A percentile compares a stretch with the other conserved stretches of the same genome.
Evolutionary conservation across 92 coral and sea anemone species (phyloP).

Genomic region (Scolanthus callimorphus): DNA sequence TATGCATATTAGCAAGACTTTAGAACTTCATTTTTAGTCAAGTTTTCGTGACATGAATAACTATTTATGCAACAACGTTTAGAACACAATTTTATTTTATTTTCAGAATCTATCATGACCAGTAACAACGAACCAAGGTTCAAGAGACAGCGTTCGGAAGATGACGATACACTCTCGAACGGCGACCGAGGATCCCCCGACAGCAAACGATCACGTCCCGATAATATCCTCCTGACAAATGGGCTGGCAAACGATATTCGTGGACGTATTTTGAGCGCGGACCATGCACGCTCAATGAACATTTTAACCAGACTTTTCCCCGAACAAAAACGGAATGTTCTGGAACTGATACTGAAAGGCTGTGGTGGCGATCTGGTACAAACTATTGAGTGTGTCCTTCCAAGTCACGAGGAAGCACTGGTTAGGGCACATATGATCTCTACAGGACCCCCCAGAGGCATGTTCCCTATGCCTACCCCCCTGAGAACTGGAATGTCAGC

Average conservation of each 20-base stretch:
- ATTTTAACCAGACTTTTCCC: constrained; percentile 87
- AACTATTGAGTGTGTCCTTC: constrained; percentile 90
- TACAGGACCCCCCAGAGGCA: constrained; percentile 42
- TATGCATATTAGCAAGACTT: too few relatives aligned
- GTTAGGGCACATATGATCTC: constrained; percentile 66
- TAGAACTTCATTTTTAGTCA: too few relatives aligned
- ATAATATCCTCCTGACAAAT: constrained; percentile 36
- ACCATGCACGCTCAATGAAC: constrained; percentile 76
- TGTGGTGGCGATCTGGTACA: constrained; percentile 96
- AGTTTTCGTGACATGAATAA: too few relatives aligned
- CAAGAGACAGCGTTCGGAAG: constrained; percentile 68
- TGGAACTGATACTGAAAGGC: constrained; percentile 85
- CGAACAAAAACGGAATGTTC: constrained; percentile 84
- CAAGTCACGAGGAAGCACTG: constrained; percentile 92
- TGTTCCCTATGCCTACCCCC: constrained; percentile 49
- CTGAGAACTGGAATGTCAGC: constrained; percentile 69
- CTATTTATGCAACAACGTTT: too few relatives aligned
- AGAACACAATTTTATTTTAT: constrained; percentile 6
- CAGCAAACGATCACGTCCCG: constrained; percentile 59
- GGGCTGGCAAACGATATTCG: constrained; percentile 40
- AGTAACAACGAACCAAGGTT: constrained; percentile 48
- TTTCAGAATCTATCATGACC: constrained; percentile 64
- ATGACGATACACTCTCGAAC: constrained; percentile 45
- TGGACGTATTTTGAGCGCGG: constrained; percentile 34
- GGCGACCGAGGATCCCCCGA: constrained; percentile 55